These are phyloP conservation scores for Heliconius aoede DNA, from an alignment of 2,888 invertebrate genomes.

Conservation along the genomic window DNA sequence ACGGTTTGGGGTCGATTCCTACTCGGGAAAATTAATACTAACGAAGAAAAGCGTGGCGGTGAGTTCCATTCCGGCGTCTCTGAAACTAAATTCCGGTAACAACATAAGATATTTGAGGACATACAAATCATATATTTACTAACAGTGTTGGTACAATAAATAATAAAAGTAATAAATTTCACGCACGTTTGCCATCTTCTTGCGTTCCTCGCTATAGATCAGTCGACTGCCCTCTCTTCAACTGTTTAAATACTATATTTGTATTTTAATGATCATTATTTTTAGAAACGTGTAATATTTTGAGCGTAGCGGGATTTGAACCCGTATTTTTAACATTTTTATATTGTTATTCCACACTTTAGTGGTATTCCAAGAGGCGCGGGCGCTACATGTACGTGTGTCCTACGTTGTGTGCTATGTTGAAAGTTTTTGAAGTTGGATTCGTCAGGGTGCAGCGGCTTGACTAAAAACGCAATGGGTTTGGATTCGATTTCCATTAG, in stretches of 20 bases:
- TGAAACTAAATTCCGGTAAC: background rate
- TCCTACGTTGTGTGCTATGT: too few relatives aligned
- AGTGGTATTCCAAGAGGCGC: too few relatives aligned
- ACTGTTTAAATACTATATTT: background rate
- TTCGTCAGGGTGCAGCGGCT: too few relatives aligned
- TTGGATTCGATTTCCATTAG: background rate
- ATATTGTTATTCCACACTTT: too few relatives aligned
- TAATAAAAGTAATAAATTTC: conserved; percentile 10
- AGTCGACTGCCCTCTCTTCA: background rate
- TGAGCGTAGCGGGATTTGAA: too few relatives aligned
- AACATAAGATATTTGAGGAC: background rate
- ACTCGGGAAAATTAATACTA: background rate
- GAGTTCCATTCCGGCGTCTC: too few relatives aligned
- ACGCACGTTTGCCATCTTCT: conserved; percentile 11
- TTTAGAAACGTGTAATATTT: too few relatives aligned
- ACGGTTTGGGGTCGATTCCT: background rate
- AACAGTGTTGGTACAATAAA: background rate
- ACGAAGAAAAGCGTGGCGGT: too few relatives aligned
- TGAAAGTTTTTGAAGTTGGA: too few relatives aligned
- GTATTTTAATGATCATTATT: background rate
- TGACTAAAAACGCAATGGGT: too few relatives aligned
- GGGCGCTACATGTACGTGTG: too few relatives aligned
- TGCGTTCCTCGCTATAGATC: background rate
- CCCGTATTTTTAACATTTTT: too few relatives aligned
- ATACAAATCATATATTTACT: conserved; percentile 1